A percentile compares a stretch with the other conserved stretches of the same genome.
phyloP scores from a whole-genome alignment of 2,888 invertebrate genomes.

The Papilio elwesi region DNA sequence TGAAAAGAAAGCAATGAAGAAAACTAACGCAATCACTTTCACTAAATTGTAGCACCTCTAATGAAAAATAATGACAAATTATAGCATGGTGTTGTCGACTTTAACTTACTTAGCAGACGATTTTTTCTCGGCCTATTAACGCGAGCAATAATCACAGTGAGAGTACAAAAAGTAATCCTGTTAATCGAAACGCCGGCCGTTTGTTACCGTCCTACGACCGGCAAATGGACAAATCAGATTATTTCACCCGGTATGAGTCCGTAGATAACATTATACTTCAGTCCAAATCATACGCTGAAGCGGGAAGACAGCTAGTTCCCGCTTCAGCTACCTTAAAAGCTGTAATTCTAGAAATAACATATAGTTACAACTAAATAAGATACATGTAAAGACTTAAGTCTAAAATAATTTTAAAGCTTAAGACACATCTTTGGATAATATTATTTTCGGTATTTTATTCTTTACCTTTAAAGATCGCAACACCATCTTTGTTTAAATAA shows the following conservation, averaged over 20 bases:
- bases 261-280: slow-evolving; percentile 68
- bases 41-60: slow-evolving; percentile 8
- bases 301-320: neutral
- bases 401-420: too few species aligned
- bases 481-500: too few species aligned
- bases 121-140: slow-evolving; percentile 51
- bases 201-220: slow-evolving; percentile 71
- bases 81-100: neutral
- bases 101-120: slow-evolving; percentile 31
- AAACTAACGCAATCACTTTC: neutral
- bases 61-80: slow-evolving; percentile 18
- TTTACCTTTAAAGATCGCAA: too few species aligned
- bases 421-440: too few species aligned
- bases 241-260: slow-evolving; percentile 81
- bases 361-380: too few species aligned
- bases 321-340: neutral
- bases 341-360: neutral
- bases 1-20: neutral
- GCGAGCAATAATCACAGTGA: slow-evolving; percentile 59
- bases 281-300: slow-evolving; percentile 47
- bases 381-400: too few species aligned
- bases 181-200: slow-evolving; percentile 76
- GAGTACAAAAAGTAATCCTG: slow-evolving; percentile 77
- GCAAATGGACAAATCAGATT: slow-evolving; percentile 84
- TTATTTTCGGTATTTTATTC: too few species aligned